A percentile compares a stretch with the other conserved stretches of the same genome.
Evolutionary conservation across 2,888 invertebrate genomes (phyloP).

Genomic region (Galeruca laticollis): DNA sequence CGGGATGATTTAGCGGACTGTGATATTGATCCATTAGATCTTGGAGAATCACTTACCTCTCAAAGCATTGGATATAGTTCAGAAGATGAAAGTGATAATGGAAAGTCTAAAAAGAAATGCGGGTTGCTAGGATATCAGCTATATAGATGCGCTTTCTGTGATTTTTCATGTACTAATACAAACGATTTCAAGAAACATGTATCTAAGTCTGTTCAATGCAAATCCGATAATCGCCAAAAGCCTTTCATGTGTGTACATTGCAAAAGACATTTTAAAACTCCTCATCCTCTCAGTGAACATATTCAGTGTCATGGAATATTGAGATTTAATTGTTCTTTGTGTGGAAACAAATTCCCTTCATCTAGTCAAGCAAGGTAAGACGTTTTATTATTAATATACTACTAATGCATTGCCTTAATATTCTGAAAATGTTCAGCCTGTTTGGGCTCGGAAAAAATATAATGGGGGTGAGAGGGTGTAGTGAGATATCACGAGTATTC

Average conservation of each 20-base stretch:
- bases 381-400: neutral
- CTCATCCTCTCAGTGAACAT: slow-evolving; percentile 70
- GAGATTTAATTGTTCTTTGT: slow-evolving; percentile 73
- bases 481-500: no score
- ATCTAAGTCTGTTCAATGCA: slow-evolving; percentile 48
- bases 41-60: slow-evolving; percentile 31
- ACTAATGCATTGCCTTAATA: no score
- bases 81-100: slow-evolving; percentile 46
- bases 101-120: slow-evolving; percentile 30
- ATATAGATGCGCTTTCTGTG: slow-evolving; percentile 70
- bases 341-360: slow-evolving; percentile 65
- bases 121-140: slow-evolving; percentile 64
- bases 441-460: neutral
- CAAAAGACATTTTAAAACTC: slow-evolving; percentile 65
- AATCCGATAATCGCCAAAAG: slow-evolving; percentile 42
- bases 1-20: slow-evolving; percentile 36
- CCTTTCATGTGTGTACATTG: slow-evolving; percentile 70
- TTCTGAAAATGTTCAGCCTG: neutral
- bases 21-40: slow-evolving; percentile 48
- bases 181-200: slow-evolving; percentile 65
- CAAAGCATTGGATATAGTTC: slow-evolving; percentile 35
- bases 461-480: no score
- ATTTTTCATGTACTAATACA: slow-evolving; percentile 60
- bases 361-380: slow-evolving; percentile 55
- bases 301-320: slow-evolving; percentile 72